A percentile compares a stretch with the other conserved stretches of the same genome.
These are phyloP conservation scores for Dastarcus helophoroides DNA, from an alignment of 2,888 invertebrate genomes.

Conservation along the genomic window DNA sequence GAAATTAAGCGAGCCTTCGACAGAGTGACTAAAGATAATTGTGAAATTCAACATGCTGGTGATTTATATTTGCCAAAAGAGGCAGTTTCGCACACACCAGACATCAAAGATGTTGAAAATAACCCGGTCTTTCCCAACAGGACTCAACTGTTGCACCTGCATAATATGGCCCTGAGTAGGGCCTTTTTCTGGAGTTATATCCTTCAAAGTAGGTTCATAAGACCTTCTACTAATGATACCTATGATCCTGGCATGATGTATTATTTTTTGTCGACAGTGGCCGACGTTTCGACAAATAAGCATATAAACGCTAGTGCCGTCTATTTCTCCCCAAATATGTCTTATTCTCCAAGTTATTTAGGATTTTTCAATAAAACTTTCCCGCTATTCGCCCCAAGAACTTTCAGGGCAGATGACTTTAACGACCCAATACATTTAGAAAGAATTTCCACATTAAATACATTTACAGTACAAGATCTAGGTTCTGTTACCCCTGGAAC, in stretches of 20 bases:
- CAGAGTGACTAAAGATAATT: constrained; percentile 76
- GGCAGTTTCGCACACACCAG: constrained; percentile 81
- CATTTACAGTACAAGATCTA: constrained; percentile 75
- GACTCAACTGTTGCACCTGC: constrained; percentile 82
- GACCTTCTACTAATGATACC: constrained; percentile 82
- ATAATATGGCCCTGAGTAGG: constrained; percentile 92
- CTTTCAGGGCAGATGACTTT: constrained; percentile 83
- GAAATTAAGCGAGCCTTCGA: constrained; percentile 76
- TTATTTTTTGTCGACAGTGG: constrained; percentile 86
- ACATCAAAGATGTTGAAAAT: constrained; percentile 87
- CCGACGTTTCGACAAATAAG: constrained; percentile 88
- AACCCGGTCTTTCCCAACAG: constrained; percentile 92
- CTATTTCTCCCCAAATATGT: constrained; percentile 88
- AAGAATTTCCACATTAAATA: constrained; percentile 88
- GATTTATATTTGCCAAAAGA: constrained; percentile 77
- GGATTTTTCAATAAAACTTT: constrained; percentile 93
- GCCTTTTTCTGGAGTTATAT: constrained; percentile 96
- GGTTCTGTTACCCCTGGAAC: constrained; percentile 67
- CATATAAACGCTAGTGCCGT: constrained; percentile 86
- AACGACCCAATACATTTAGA: constrained; percentile 93
- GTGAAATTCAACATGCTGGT: constrained; percentile 73
- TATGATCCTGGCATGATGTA: constrained; percentile 98
- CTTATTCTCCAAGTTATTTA: constrained; percentile 87
- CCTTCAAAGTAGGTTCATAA: constrained; percentile 76
- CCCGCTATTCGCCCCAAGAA: constrained; percentile 86